A percentile compares a stretch with the other conserved stretches of the same genome.
phyloP scores from a whole-genome alignment of 2,113 vertebrate species.

The Zapornia atra region DNA sequence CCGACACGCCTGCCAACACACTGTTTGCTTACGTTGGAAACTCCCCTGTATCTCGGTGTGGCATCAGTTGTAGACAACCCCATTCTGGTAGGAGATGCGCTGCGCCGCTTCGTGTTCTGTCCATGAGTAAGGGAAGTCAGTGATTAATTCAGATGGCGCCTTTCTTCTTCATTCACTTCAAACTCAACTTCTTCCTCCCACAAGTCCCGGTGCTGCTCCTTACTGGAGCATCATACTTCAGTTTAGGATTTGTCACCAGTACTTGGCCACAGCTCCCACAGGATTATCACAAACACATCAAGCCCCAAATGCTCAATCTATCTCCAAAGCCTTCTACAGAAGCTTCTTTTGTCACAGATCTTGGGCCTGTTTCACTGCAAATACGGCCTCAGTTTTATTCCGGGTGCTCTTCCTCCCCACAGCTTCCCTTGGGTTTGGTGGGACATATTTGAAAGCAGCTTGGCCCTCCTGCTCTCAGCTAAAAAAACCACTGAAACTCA shows the following conservation, averaged over 20 bases:
- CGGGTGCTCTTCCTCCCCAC: background rate
- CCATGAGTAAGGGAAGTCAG: background rate
- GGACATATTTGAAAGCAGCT: background rate
- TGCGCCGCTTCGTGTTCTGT: background rate
- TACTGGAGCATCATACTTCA: background rate
- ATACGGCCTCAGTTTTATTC: background rate
- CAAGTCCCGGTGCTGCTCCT: background rate
- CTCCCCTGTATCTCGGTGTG: background rate
- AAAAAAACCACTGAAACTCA: background rate
- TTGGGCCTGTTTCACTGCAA: background rate
- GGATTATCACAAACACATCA: background rate
- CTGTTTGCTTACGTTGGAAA: background rate
- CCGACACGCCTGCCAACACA: background rate
- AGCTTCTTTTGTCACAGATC: background rate
- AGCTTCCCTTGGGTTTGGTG: background rate
- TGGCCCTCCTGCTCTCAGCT: background rate
- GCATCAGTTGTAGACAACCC: background rate
- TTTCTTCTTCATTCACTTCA: background rate
- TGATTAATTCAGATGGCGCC: background rate
- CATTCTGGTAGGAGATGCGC: background rate
- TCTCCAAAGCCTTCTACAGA: background rate
- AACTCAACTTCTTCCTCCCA: background rate
- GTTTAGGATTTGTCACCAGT: background rate
- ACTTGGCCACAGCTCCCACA: background rate
- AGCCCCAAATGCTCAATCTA: background rate